Evolutionary conservation across 1,140 invertebrate species (phyloP), one percentile per base, ranked within the genome.

Genomic region (Drosophila nikananu): DNA sequence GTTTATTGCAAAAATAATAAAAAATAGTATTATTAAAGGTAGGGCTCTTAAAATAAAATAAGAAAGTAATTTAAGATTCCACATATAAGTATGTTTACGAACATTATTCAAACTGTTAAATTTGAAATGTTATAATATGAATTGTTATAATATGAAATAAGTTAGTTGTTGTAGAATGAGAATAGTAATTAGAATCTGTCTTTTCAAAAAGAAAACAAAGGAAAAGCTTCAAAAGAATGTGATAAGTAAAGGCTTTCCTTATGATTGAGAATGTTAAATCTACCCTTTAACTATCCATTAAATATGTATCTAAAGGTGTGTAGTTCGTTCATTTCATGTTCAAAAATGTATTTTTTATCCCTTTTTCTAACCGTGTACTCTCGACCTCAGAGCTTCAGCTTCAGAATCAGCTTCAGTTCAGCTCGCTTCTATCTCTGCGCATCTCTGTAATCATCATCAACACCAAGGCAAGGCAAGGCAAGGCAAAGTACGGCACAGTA

Each of bases 361-460:
- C 7, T 9, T 9, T 66, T 70, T 68, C 5, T 13, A 15, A 7
- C 32, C 6, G 67, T 71, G 67, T 55, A 19, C n/a, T 39, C 63
- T 46, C 32, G 30, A 17, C 32, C 54, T 57, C 54, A 57, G 71
- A 59, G 68, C 57, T 46, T 73, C 60, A 44, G 58, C 73, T 51
- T 70, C 65, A 68, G 78, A 72, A 48, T 63, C 65, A 66, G 66
- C 63, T 39, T 71, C 63, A 67, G 68, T 74, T 75, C 75, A 71
- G 81, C 84, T 89, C 61, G 72, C 39, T 77, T 77, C 80, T 89
- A 87, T 89, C 82, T 87, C 81, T 90, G 81, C 68, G 86, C 84
- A 89, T 89, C 84, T 89, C 81, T 90, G 86, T 89, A 89, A 89
- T 89, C 84, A 89, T 89, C 84, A 89, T 89, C 84, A 89, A 89